Percentiles rank a stretch among this genome's conserved stretches.
Conservation (phyloP, 2,888 invertebrate genomes). For the Allolobophora icterica region DNA sequence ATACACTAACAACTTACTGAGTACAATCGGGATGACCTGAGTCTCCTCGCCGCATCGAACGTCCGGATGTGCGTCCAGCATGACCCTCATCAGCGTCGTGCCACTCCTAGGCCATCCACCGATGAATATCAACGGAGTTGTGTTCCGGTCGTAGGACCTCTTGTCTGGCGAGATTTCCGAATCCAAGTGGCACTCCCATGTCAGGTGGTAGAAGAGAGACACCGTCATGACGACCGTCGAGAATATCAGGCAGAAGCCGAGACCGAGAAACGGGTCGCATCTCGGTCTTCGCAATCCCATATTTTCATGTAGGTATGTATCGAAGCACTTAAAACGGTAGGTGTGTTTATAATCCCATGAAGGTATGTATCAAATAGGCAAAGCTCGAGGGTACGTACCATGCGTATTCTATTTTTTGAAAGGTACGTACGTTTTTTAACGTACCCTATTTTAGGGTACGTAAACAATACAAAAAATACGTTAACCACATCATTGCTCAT, state of each 20-base stretch:
- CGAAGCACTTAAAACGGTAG: too few relatives aligned
- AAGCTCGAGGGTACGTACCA: too few relatives aligned
- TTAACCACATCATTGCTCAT: too few relatives aligned
- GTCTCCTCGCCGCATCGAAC: slow-evolving; percentile 94
- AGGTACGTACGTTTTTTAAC: too few relatives aligned
- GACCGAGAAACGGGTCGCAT: neutral
- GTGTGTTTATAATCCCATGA: too few relatives aligned
- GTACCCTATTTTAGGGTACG: too few relatives aligned
- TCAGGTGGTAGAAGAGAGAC: neutral
- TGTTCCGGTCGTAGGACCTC: slow-evolving; percentile 74
- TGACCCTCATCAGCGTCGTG: slow-evolving; percentile 94
- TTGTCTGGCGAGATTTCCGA: neutral
- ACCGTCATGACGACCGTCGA: neutral
- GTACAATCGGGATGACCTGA: slow-evolving; percentile 72
- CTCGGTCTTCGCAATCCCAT: neutral
- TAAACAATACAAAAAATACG: too few relatives aligned
- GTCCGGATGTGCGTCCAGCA: slow-evolving; percentile 97
- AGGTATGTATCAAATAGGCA: too few relatives aligned
- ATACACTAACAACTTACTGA: slow-evolving; percentile 84
- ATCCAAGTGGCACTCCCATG: neutral
- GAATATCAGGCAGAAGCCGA: neutral
- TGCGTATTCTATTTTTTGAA: too few relatives aligned
- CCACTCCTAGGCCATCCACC: slow-evolving; percentile 97
- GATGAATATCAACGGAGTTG: slow-evolving; percentile 80
- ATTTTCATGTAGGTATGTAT: neutral